Base-by-base conservation (phyloP, 37 sponge, comb jelly and placozoan species). In the Halichondria panicea region DNA sequence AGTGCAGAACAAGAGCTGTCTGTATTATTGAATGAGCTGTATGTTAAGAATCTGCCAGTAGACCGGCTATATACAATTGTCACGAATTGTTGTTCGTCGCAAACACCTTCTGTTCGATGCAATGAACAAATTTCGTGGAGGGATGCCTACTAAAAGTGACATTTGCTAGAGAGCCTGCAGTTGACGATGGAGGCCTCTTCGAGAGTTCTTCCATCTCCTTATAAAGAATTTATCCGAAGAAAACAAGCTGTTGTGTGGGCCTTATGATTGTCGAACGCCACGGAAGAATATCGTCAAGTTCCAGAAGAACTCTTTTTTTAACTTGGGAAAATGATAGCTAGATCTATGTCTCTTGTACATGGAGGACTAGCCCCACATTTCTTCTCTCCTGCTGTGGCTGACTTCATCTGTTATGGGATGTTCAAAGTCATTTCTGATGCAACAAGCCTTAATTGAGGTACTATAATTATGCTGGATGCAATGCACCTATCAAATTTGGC, bases 321-420 rank as follows among this genome's bases (percentile, higher is more conserved):
- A n/a, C 27, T 68, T 2, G 70, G 70, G 5, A 30, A 40, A 11
- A 68, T 68, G 70, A 6, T 68, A 2, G 46, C 70, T 1, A 9
- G 38, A 13, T 68, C 70, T 7, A n/a, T n/a, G n/a, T n/a, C n/a
- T n/a, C n/a, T n/a, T 3, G 46, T 68, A 2, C 70, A 68, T 68
- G 70, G 70, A 43, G 70, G 70, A 30, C 70, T 45, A 34, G 46
- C 48, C 18, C 70, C 70, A 19, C 1, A 43, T 30, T 68, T 68
- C 28, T 43, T 68, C 9, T 3, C 70, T 25, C 46, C 11, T 15
- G 43, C 70, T 34, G 70, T 68, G 12, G 70, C 34, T 39, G 70
- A 68, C 25, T 68, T 15, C 25, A 3, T 45, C 21, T 22, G 22
- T 41, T 28, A 11, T 8, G 70, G 48, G 12, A 11, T 45, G 28